Percentiles rank a stretch among this genome's conserved stretches.
These are phyloP conservation scores for Peromyscus attwateri DNA, from an alignment of 2,797 vertebrate genomes.

Conservation along the genomic window DNA sequence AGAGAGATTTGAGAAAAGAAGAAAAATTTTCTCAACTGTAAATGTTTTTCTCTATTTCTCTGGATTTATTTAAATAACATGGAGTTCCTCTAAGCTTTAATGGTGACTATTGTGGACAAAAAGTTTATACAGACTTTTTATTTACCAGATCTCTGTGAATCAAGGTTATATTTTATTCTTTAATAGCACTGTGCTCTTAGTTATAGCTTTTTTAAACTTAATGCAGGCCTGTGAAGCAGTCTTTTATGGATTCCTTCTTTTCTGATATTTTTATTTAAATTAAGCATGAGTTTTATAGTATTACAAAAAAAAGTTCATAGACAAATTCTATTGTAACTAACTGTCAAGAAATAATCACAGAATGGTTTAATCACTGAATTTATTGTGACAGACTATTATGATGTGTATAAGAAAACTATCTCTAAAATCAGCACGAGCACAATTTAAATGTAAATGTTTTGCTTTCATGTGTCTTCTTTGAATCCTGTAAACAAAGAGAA, in stretches of 20 bases:
- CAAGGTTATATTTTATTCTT: conserved; percentile 19
- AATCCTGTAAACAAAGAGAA: conserved; percentile 25
- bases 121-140: conserved; percentile 17
- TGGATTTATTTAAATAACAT: conserved; percentile 32
- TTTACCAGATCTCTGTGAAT: conserved; percentile 5
- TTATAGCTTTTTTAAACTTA: conserved; percentile 28
- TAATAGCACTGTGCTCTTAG: neutral
- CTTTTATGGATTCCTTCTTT: conserved; percentile 18
- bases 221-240: neutral
- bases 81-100: neutral
- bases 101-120: neutral
- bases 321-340: conserved; percentile 6
- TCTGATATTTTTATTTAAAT: conserved; percentile 48
- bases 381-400: conserved; percentile 28
- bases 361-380: conserved; percentile 36
- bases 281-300: neutral
- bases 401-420: neutral
- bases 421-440: conserved; percentile 41
- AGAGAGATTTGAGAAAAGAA: neutral
- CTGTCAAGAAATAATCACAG: conserved; percentile 54
- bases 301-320: neutral
- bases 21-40: neutral
- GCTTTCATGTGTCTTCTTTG: conserved; percentile 32
- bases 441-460: conserved; percentile 58
- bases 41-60: neutral